Conservation (phyloP, 2,888 invertebrate species). For the Cheilosia pagana region DNA sequence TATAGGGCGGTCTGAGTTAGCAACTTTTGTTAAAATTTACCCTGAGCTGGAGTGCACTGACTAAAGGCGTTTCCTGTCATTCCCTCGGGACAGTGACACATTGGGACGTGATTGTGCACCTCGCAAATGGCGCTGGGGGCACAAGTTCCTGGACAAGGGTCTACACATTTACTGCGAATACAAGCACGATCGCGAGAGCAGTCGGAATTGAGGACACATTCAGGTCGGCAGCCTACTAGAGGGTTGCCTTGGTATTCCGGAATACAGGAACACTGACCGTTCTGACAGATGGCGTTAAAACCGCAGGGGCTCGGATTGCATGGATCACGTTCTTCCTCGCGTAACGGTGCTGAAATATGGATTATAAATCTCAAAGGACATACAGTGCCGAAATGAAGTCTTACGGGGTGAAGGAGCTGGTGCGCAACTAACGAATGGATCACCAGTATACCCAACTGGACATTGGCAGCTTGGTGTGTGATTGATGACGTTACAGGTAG, state of each 20-base stretch:
- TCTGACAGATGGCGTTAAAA: slow-evolving; percentile 88
- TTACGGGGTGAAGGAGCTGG: slow-evolving; percentile 77
- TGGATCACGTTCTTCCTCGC: slow-evolving; percentile 84
- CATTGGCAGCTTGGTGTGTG: slow-evolving; percentile 91
- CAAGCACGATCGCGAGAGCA: slow-evolving; percentile 88
- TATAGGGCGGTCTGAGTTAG: slow-evolving; percentile 78
- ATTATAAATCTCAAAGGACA: not conserved
- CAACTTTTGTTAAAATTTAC: slow-evolving; percentile 84
- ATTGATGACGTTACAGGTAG: slow-evolving; percentile 87
- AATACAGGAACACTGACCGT: slow-evolving; percentile 87
- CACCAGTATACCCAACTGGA: slow-evolving; percentile 88
- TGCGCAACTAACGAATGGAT: slow-evolving; percentile 87
- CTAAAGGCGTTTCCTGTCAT: slow-evolving; percentile 90
- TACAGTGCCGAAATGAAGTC: not conserved
- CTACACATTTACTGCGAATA: slow-evolving; percentile 87
- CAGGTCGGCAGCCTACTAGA: slow-evolving; percentile 88
- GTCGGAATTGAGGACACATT: slow-evolving; percentile 88
- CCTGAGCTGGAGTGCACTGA: slow-evolving; percentile 83
- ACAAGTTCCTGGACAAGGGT: slow-evolving; percentile 90
- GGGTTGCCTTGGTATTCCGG: slow-evolving; percentile 90
- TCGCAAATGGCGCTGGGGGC: slow-evolving; percentile 88
- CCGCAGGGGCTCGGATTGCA: slow-evolving; percentile 91
- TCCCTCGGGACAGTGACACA: slow-evolving; percentile 88
- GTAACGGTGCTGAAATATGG: slow-evolving; percentile 76
- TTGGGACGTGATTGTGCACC: slow-evolving; percentile 89